phyloP scores from a whole-genome alignment of 2,797 vertebrate genomes.

The Apogon talboti region DNA sequence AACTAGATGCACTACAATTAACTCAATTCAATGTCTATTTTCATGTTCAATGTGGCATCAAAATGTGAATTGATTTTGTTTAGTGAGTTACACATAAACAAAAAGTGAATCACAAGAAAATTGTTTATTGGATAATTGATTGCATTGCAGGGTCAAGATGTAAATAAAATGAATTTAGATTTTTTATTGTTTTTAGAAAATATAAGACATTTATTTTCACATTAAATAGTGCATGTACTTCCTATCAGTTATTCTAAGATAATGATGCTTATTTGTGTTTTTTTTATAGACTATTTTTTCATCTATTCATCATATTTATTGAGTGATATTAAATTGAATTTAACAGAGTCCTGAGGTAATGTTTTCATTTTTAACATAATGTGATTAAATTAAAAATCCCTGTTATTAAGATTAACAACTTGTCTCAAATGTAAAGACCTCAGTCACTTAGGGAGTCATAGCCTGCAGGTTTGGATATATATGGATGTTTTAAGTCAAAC shows the following conservation, averaged over 20 bases:
- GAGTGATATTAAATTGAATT: too few species aligned
- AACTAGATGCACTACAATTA: constrained; percentile 79
- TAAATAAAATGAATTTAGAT: constrained; percentile 22
- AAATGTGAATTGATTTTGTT: constrained; percentile 79
- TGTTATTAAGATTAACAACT: not conserved
- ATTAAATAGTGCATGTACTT: not conserved
- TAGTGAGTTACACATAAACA: constrained; percentile 56
- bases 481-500: not conserved
- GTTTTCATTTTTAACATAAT: not conserved
- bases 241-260: not conserved
- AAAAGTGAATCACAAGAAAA: constrained; percentile 41
- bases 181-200: constrained; percentile 32
- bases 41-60: constrained; percentile 76
- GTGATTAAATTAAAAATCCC: constrained; percentile 13
- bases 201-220: not conserved
- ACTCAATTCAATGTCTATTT: constrained; percentile 76
- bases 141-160: constrained; percentile 44
- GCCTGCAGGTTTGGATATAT: not conserved
- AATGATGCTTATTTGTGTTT: rapidly evolving
- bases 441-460: not conserved
- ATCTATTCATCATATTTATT: too few species aligned
- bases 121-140: constrained; percentile 56
- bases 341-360: too few species aligned
- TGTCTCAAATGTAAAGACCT: not conserved
- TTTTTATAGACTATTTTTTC: too few species aligned